Percentiles rank a stretch among this genome's conserved stretches.
Conservation (phyloP, 2,113 vertebrate species). For the Picathartes gymnocephalus region DNA sequence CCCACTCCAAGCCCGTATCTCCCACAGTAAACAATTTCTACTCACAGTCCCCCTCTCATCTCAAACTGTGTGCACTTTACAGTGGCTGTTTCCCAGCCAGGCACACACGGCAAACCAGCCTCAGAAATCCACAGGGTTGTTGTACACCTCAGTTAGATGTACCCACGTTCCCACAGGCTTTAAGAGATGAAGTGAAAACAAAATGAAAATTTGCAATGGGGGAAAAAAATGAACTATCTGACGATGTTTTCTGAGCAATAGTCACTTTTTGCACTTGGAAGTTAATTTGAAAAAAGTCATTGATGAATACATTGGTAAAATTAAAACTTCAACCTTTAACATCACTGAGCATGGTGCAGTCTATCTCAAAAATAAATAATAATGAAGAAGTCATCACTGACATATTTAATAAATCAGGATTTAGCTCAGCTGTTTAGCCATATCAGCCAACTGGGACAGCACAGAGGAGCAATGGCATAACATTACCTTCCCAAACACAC, state of each 20-base stretch:
- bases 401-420: not conserved
- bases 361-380: not conserved
- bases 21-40: not conserved
- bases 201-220: not conserved
- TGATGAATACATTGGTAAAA: not conserved
- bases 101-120: not conserved
- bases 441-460: not conserved
- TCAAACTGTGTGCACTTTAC: not conserved
- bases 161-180: not conserved
- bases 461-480: not conserved
- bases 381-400: not conserved
- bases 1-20: not conserved
- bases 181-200: not conserved
- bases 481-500: conserved; percentile 91
- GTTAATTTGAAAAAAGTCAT: not conserved
- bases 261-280: not conserved
- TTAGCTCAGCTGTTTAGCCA: not conserved
- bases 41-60: not conserved
- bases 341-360: not conserved
- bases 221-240: not conserved
- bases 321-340: not conserved
- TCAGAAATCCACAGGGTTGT: not conserved
- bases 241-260: not conserved
- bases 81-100: not conserved
- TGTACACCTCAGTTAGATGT: not conserved